Evolutionary conservation across 2,888 invertebrate genomes (phyloP).

Genomic region (Mactromeris polynyma): DNA sequence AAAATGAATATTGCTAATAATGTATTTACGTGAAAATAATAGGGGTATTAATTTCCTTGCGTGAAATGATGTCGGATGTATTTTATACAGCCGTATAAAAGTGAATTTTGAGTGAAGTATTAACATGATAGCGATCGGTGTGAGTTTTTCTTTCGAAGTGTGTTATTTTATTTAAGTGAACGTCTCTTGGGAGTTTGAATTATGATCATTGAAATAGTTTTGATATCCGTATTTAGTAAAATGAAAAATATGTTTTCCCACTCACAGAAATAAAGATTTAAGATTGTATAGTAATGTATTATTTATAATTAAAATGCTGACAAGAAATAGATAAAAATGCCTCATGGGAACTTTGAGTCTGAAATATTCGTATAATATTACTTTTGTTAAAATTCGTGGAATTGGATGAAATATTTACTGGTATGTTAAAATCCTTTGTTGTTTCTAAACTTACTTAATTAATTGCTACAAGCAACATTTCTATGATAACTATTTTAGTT

Average conservation of each 20-base stretch:
- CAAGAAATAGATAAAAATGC: background rate
- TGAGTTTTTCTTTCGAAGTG: background rate
- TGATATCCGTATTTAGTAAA: background rate
- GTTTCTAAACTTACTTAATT: too few relatives aligned
- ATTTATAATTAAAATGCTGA: background rate
- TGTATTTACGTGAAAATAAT: background rate
- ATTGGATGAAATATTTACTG: too few relatives aligned
- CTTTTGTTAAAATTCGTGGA: too few relatives aligned
- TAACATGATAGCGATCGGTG: background rate
- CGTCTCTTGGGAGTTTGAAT: background rate
- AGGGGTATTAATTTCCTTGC: background rate
- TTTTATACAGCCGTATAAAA: background rate
- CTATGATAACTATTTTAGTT: too few relatives aligned
- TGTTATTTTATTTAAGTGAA: background rate
- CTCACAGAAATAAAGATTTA: background rate
- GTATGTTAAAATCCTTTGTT: too few relatives aligned
- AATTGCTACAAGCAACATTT: too few relatives aligned
- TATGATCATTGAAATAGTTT: background rate
- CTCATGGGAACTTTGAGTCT: too few relatives aligned
- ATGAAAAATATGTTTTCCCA: background rate
- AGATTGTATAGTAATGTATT: background rate
- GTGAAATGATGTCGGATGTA: slow-evolving; percentile 5
- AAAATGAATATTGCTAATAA: background rate
- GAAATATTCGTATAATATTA: too few relatives aligned
- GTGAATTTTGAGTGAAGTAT: background rate